Conservation (phyloP, 2,113 vertebrate species). For the Parotia lawesii region DNA sequence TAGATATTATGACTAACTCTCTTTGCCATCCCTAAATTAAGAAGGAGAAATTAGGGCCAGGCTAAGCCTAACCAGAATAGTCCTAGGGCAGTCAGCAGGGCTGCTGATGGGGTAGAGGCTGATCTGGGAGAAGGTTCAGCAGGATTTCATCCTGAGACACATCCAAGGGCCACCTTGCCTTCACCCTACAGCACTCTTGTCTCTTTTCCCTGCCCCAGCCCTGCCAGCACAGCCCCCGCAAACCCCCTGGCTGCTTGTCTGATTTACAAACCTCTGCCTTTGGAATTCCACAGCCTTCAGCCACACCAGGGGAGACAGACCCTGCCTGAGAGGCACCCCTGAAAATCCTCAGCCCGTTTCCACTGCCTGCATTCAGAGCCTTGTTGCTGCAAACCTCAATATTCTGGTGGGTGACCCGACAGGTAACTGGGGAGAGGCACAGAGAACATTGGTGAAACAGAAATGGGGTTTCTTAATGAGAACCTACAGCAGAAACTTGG, state of each 20-base stretch:
- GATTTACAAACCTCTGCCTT: background rate
- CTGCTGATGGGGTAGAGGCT: background rate
- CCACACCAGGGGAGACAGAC: background rate
- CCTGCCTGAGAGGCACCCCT: background rate
- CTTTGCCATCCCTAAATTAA: background rate
- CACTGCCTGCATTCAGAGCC: background rate
- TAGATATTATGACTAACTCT: conserved; percentile 58
- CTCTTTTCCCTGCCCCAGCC: background rate
- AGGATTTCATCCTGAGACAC: background rate
- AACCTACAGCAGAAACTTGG: background rate
- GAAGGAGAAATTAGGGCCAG: conserved; percentile 23
- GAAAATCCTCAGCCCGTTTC: background rate
- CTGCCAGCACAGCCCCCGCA: background rate
- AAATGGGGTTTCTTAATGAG: background rate
- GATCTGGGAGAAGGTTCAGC: background rate
- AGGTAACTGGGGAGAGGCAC: background rate
- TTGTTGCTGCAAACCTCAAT: background rate
- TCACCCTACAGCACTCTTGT: background rate
- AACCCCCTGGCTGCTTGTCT: background rate
- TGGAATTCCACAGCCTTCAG: background rate
- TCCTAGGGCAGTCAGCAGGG: background rate
- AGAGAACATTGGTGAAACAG: background rate
- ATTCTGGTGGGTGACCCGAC: background rate
- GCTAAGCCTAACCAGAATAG: background rate
- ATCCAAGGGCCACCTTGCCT: background rate